phyloP scores from a whole-genome alignment of 2,888 invertebrate genomes.

The Pheosia gnoma region DNA sequence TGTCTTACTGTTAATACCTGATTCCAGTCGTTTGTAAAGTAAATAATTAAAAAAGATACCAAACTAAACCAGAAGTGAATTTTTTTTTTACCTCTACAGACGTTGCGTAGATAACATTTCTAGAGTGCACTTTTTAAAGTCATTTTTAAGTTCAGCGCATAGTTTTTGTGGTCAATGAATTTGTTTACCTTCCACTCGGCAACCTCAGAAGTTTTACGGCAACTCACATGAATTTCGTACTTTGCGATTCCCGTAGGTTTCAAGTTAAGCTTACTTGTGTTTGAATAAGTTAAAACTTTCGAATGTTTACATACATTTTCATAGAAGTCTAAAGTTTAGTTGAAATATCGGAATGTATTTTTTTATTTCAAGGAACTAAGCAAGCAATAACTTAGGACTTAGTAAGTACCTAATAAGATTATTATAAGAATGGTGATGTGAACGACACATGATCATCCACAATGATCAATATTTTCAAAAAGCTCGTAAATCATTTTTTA shows the following conservation, averaged over 20 bases:
- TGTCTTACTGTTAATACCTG: too few relatives aligned
- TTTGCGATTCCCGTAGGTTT: conserved; percentile 21
- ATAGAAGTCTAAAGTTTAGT: neutral
- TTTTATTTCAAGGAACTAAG: neutral
- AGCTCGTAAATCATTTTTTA: too few relatives aligned
- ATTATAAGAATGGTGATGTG: too few relatives aligned
- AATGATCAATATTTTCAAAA: too few relatives aligned
- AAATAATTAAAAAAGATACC: too few relatives aligned
- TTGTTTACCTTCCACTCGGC: conserved; percentile 66
- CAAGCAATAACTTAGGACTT: neutral
- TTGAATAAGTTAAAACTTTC: neutral
- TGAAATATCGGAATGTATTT: neutral
- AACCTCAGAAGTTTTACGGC: conserved; percentile 58
- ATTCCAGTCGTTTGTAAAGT: too few relatives aligned
- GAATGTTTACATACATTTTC: neutral
- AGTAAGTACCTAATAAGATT: too few relatives aligned
- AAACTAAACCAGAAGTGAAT: neutral
- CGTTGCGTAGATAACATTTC: conserved; percentile 26
- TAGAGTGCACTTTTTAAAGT: conserved; percentile 35
- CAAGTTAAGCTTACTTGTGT: neutral
- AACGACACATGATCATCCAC: too few relatives aligned
- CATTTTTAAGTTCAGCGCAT: conserved; percentile 46
- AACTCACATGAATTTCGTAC: conserved; percentile 48
- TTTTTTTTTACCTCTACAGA: neutral
- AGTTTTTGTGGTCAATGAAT: conserved; percentile 65